Base-by-base conservation (phyloP, 2,888 invertebrate genomes). In the Habrosyne pyritoides region DNA sequence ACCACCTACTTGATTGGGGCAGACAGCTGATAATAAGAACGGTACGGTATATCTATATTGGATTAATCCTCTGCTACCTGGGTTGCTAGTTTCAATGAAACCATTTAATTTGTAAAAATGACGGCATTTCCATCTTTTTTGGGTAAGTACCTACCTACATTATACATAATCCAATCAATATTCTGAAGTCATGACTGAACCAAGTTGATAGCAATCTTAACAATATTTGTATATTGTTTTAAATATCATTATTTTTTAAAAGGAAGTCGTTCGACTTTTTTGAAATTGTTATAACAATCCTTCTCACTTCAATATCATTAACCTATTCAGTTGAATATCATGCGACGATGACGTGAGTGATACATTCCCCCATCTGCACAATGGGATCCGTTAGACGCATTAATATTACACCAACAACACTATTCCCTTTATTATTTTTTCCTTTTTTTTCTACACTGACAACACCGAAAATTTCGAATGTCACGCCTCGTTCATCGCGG, bases 401-500 rank as follows among this genome's bases (percentile, higher is more conserved):
- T 89, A 87, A 88, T 86, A 87, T 84, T 79, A 84, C 78, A 81
- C 84, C 81, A 84, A 84, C 81, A 85, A 84, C 82, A 82, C 84
- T 83, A 84, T 87, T 83, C 85, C 84, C 83, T 75, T 75, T 75
- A 42, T 74, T 73, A 49, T 73, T 77, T 76, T 78, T 77, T 66
- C 63, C 69, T 80, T 85, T 86, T 42, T 42, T 85, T 86, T 86
- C 75, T 81, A 63, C 60, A 79, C 85, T 86, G 84, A 83, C 86
- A 86, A 69, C 86, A 86, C 75, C 83, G 81, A 83, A 86, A 83
- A 86, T 90, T 90, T 89, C 82, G 65, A 90, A 86, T 91, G 91
- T 91, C 91, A 91, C 91, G 91, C 87, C 90, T 91, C 84, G 89
- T 91, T 89, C 89, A 84, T 85, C 84, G 86, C 77, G 67, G 8